phyloP scores from a whole-genome alignment of 2,113 vertebrate genomes.

The Morphnarchus princeps region DNA sequence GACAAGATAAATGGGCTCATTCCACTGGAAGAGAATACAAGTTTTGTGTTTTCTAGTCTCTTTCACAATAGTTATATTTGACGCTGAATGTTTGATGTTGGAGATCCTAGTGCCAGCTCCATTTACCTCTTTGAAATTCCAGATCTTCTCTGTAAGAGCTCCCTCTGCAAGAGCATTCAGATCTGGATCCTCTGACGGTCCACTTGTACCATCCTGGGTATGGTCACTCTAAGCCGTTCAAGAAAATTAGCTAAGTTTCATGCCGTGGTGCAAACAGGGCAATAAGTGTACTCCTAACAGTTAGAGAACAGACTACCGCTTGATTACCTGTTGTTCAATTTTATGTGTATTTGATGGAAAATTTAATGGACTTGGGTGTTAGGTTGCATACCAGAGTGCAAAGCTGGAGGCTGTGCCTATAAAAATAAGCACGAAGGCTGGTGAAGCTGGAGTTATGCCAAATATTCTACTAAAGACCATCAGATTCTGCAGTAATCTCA shows the following conservation, averaged over 20 bases:
- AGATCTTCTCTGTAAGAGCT: not conserved
- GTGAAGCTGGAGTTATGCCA: conserved; percentile 27
- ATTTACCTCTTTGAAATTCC: not conserved
- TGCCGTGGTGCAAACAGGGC: not conserved
- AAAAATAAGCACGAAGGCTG: conserved; percentile 43
- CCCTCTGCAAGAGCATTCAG: not conserved
- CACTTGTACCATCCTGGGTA: not conserved
- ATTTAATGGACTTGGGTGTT: conserved; percentile 43
- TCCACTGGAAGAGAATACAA: not conserved
- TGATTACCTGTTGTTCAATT: conserved; percentile 36
- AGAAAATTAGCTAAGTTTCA: not conserved
- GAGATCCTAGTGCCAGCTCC: not conserved
- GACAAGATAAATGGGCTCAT: not conserved
- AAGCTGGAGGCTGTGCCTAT: conserved; percentile 43
- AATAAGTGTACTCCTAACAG: not conserved
- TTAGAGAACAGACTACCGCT: not conserved
- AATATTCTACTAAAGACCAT: not conserved
- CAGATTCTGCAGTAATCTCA: conserved; percentile 17
- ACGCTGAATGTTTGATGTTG: not conserved
- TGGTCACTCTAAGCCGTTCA: not conserved
- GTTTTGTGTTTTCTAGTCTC: not conserved
- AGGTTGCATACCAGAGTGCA: not conserved
- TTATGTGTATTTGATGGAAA: not conserved
- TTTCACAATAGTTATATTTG: not conserved
- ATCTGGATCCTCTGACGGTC: not conserved